phyloP scores from a whole-genome alignment of 1,140 invertebrate genomes.

The Hyphantria cunea region DNA sequence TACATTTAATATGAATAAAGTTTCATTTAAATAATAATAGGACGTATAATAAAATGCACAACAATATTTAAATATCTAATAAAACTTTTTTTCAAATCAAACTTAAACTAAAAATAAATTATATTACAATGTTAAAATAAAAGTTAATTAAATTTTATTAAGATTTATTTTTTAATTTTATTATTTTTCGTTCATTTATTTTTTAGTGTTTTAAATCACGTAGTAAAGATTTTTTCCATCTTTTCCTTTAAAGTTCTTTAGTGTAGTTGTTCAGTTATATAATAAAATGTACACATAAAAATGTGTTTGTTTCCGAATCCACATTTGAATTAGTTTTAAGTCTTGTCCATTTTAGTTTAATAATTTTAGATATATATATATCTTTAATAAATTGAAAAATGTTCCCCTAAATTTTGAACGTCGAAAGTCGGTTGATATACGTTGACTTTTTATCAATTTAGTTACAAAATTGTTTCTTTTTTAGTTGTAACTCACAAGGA shows the following conservation, averaged over 20 bases:
- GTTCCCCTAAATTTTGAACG: constrained; percentile 3
- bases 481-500: neutral
- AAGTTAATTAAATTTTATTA: neutral
- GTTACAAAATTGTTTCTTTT: no score
- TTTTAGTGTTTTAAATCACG: no score
- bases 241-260: no score
- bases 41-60: constrained; percentile 21
- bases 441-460: no score
- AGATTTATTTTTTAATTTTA: constrained; percentile 1
- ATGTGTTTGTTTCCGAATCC: no score
- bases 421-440: neutral
- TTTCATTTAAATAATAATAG: constrained; percentile 14
- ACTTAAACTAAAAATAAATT: neutral
- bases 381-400: neutral
- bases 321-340: neutral
- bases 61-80: neutral
- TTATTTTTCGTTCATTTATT: no score
- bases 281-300: no score
- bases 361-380: neutral
- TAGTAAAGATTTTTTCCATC: no score
- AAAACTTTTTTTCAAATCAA: constrained; percentile 1
- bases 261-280: no score
- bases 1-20: constrained; percentile 22
- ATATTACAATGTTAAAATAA: neutral
- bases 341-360: neutral